Evolutionary conservation across 1,140 invertebrate genomes (phyloP), one percentile per base, ranked within the genome.

Genomic region (Limonius californicus): DNA sequence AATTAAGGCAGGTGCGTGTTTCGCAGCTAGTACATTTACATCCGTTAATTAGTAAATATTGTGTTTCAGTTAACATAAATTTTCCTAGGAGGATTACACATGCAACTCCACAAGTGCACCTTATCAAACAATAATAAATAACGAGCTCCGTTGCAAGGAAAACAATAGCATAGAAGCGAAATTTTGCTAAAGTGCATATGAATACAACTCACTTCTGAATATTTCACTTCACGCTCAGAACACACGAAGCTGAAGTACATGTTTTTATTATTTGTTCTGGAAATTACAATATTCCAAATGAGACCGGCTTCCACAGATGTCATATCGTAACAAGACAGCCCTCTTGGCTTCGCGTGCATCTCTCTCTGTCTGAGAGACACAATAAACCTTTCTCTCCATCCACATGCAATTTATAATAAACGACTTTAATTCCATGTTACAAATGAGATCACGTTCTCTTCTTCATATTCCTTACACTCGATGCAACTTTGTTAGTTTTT

Each of bases 351-450:
- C 16, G 9, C 16, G 16, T 50, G 12, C 42, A 50, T 8, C 14
- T 50, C 8, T 50, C 20, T 50, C 20, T n/a, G 7, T 50, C 20
- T 50, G 2, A 4, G 8, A 19, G n/a, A 50, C 16, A 50, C 2
- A 50, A 21, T 18, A 50, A 14, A 45, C 16, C 45, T 21, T 50
- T 50, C 14, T 14, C 45, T 50, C 15, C 16, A 50, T 19, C 16
- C 16, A 21, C 45, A 50, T 50, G 16, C 45, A 50, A 50, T 50
- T 50, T 50, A 50, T 50, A 50, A 50, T 50, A 50, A 50, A 50
- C 45, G 45, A 50, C 45, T 50, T 50, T 50, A 50, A 50, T 50
- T 50, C 45, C 45, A 50, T 50, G 45, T 50, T 50, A 50, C 45
- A 50, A 50, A 50, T 50, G 45, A 50, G 45, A 50, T 50, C 45